A percentile compares a stretch with the other conserved stretches of the same genome.
Evolutionary conservation across 2,113 vertebrate species (phyloP).

Genomic region (Naja naja): DNA sequence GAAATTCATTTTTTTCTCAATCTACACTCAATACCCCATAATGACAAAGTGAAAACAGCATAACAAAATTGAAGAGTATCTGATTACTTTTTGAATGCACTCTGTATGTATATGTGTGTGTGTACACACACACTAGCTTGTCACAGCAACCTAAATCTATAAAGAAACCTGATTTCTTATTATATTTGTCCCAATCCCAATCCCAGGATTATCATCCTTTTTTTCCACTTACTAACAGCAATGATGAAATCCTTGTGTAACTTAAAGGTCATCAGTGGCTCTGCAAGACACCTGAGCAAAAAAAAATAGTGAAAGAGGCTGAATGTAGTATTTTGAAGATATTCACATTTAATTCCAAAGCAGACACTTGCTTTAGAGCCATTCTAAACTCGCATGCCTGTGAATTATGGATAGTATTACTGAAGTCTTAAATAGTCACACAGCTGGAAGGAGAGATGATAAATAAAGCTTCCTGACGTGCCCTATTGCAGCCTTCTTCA

Average conservation of each 20-base stretch:
- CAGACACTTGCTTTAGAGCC: background rate
- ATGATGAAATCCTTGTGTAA: slow-evolving; percentile 96
- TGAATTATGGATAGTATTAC: background rate
- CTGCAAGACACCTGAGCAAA: slow-evolving; percentile 85
- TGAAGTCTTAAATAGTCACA: background rate
- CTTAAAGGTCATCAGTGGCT: slow-evolving; percentile 94
- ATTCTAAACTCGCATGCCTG: background rate
- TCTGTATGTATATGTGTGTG: too few species aligned
- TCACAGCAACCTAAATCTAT: background rate
- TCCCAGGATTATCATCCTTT: background rate
- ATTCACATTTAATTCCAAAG: background rate
- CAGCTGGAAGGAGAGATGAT: background rate
- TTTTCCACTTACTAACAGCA: slow-evolving; percentile 90
- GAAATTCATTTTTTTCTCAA: background rate
- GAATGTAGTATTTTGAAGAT: background rate
- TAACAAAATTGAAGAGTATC: background rate
- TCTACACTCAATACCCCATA: background rate
- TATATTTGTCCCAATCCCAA: background rate
- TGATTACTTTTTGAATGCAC: background rate
- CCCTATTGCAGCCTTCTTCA: background rate
- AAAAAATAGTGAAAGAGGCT: slow-evolving; percentile 14
- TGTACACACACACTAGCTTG: background rate
- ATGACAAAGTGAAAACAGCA: background rate
- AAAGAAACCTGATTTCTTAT: background rate
- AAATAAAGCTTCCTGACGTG: background rate